These are phyloP conservation scores for Standfussiana lucernea DNA, from an alignment of 2,888 invertebrate genomes.

Conservation along the genomic window DNA sequence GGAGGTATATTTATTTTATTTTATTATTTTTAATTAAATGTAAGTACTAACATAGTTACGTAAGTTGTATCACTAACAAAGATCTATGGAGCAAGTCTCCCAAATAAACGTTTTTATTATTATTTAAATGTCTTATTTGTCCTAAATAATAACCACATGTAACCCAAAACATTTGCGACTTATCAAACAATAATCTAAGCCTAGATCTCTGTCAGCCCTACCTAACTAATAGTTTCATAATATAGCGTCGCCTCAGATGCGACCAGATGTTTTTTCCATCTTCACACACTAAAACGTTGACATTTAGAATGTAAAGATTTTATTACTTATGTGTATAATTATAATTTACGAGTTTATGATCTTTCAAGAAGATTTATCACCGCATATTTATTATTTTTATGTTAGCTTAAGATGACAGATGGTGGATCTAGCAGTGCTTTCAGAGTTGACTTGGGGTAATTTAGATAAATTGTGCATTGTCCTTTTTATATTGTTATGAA, in stretches of 20 bases:
- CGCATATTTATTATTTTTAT: slow-evolving; percentile 62
- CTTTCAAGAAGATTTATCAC: slow-evolving; percentile 62
- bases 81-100: too few relatives aligned
- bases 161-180: neutral
- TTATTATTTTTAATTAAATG: too few relatives aligned
- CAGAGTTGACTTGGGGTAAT: slow-evolving; percentile 48
- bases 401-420: slow-evolving; percentile 56
- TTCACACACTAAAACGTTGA: slow-evolving; percentile 54
- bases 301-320: slow-evolving; percentile 62
- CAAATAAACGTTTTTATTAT: too few relatives aligned
- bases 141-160: neutral
- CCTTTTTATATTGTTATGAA: slow-evolving; percentile 45
- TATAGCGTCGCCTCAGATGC: slow-evolving; percentile 21
- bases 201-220: slow-evolving; percentile 33
- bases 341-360: slow-evolving; percentile 65
- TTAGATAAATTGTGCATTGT: slow-evolving; percentile 58
- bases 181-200: neutral
- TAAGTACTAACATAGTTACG: too few relatives aligned
- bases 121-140: neutral
- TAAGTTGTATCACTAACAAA: too few relatives aligned
- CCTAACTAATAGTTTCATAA: slow-evolving; percentile 33
- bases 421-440: slow-evolving; percentile 48
- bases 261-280: slow-evolving; percentile 62
- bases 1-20: too few relatives aligned
- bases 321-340: slow-evolving; percentile 60